A percentile compares a stretch with the other conserved stretches of the same genome.
phyloP scores from a whole-genome alignment of 1,140 invertebrate genomes.

The Oedothorax gibbosus region DNA sequence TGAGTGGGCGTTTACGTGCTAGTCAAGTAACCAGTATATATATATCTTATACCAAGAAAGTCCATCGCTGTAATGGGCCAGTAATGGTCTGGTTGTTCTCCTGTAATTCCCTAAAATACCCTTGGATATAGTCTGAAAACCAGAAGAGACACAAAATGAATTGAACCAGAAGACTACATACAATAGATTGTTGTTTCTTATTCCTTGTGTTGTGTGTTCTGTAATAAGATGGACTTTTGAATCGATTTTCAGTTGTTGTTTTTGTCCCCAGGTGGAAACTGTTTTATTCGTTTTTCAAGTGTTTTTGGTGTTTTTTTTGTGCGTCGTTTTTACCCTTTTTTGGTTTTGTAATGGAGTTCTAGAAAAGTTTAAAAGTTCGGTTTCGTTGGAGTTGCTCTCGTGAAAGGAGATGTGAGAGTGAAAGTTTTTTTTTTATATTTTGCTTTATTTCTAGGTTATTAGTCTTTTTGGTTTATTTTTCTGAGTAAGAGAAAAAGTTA shows the following conservation, averaged over 20 bases:
- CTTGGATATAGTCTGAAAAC: constrained; percentile 21
- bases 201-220: not conserved
- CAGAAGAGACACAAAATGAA: constrained; percentile 13
- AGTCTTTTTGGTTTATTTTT: too few relatives aligned
- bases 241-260: not conserved
- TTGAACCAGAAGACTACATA: constrained; percentile 1
- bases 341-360: too few relatives aligned
- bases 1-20: not conserved
- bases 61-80: constrained; percentile 29
- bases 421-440: too few relatives aligned
- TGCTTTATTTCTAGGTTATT: too few relatives aligned
- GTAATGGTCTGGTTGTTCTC: constrained; percentile 33
- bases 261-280: constrained; percentile 19
- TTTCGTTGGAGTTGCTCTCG: too few relatives aligned
- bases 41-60: constrained; percentile 6
- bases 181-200: constrained; percentile 25
- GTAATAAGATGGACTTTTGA: constrained; percentile 1
- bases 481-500: too few relatives aligned
- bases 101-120: constrained; percentile 3
- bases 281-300: not conserved
- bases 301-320: too few relatives aligned
- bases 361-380: too few relatives aligned
- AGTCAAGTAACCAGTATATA: constrained; percentile 18
- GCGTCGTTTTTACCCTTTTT: too few relatives aligned
- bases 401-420: too few relatives aligned